A percentile compares a stretch with the other conserved stretches of the same genome.
Evolutionary conservation across 2,113 vertebrate genomes (phyloP).

Genomic region (Nerophis ophidion): DNA sequence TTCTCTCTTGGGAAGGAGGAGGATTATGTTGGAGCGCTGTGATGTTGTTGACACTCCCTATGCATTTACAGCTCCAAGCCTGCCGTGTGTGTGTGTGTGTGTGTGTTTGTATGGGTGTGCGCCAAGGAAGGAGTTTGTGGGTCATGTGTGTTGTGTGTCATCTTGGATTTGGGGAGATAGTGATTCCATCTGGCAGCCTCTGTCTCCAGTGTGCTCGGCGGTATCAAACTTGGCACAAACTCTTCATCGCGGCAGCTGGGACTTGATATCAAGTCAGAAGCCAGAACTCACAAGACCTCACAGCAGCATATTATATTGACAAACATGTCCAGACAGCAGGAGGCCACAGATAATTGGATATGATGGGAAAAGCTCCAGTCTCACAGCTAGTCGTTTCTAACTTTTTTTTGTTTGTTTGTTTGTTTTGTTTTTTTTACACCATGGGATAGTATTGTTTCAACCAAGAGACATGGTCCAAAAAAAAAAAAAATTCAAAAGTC

Average conservation of each 20-base stretch:
- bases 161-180: not conserved
- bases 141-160: constrained; percentile 32
- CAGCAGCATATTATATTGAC: constrained; percentile 2
- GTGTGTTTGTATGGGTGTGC: constrained; percentile 18
- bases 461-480: not conserved
- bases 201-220: constrained; percentile 45
- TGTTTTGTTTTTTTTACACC: too few relatives aligned
- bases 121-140: constrained; percentile 26
- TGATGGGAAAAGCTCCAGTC: constrained; percentile 6
- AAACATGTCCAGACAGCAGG: constrained; percentile 4
- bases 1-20: constrained; percentile 22
- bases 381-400: not conserved
- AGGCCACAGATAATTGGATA: not conserved
- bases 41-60: constrained; percentile 62
- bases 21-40: constrained; percentile 49
- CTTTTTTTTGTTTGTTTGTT: too few relatives aligned
- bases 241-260: constrained; percentile 53
- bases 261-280: constrained; percentile 39
- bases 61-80: constrained; percentile 37
- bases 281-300: constrained; percentile 14
- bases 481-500: not conserved
- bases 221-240: constrained; percentile 54
- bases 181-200: constrained; percentile 64
- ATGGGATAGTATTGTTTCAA: too few relatives aligned
- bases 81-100: constrained; percentile 32